Base-by-base conservation (phyloP, 2,113 vertebrate genomes). In the Tragelaphus scriptus region DNA sequence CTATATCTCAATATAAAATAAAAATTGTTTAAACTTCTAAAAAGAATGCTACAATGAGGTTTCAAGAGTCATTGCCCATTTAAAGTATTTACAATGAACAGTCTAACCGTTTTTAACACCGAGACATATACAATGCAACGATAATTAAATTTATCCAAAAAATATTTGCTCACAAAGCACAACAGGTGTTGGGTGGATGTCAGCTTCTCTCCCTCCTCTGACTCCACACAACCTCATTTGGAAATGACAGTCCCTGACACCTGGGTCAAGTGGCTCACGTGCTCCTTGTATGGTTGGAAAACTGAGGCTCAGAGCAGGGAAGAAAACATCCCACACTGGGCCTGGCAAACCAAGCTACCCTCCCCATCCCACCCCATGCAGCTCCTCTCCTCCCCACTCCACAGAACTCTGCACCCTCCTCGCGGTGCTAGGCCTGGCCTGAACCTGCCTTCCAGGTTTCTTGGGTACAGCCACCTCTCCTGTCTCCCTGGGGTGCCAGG, bases 381-480 rank as follows among this genome's bases (percentile, higher is more conserved):
- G 6, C 44, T 79, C 65, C 75, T 32, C 13, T 25, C 71, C 55
- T 40, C 40, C 3, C 2, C 0, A 1, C 15, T 4, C 9, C 86
- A 3, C 30, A 26, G 61, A 51, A 32, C 88, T 53, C 88, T 28
- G 47, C 32, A 2, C 25, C 36, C 19, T 16, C 40, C 49, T 51
- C 40, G 32, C 47, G 59, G 55, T 5, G 6, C 19, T 23, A 84
- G 80, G 85, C 88, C 95, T 0, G 1, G 5, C 10, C 56, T 75
- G 28, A 80, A 68, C 86, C 44, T 0, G 2, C 65, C 58, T 88
- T 55, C 51, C 51, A 15, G 5, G 0, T 75, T 40, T 80, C 84
- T 56, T 56, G 97, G 82, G 88, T 97, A 97, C 97, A 88, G 85
- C 75, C 0, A 2, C 81, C 86, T 93, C 55, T n/a, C 25, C 63